phyloP scores from a whole-genome alignment of 92 coral and sea anemone genomes.

The Zoanthus sociatus region DNA sequence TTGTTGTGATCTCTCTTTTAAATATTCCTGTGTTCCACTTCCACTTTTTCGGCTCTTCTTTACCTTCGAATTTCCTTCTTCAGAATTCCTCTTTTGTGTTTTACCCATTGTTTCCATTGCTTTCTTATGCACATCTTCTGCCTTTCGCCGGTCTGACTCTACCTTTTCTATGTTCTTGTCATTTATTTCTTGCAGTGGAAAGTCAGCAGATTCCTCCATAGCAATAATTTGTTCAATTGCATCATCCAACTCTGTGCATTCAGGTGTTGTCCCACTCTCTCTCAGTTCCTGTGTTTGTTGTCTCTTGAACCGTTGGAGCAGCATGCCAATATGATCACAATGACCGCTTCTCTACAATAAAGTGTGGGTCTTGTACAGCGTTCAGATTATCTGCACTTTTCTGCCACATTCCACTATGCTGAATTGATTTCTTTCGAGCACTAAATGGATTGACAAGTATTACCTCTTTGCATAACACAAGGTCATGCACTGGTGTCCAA shows the following conservation, averaged over 20 bases:
- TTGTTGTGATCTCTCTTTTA: slow-evolving; percentile 15
- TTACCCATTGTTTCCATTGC: slow-evolving; percentile 36
- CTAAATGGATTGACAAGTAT: slow-evolving; percentile 50
- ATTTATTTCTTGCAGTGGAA: slow-evolving; percentile 47
- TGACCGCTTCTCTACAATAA: slow-evolving; percentile 54
- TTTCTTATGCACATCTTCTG: slow-evolving; percentile 47
- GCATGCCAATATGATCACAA: slow-evolving; percentile 47
- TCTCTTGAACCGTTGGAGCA: slow-evolving; percentile 56
- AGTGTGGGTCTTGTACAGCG: slow-evolving; percentile 16
- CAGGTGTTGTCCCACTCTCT: slow-evolving; percentile 56
- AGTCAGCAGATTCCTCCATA: slow-evolving; percentile 58
- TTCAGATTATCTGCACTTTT: slow-evolving; percentile 52
- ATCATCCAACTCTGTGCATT: slow-evolving; percentile 51
- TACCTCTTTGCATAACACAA: slow-evolving; percentile 45
- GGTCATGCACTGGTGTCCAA: slow-evolving; percentile 55
- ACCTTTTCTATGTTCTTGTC: slow-evolving; percentile 54
- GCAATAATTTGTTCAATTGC: slow-evolving; percentile 63
- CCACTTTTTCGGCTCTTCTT: slow-evolving; percentile 18
- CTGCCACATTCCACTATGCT: slow-evolving; percentile 59
- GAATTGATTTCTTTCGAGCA: slow-evolving; percentile 52
- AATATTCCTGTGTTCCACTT: slow-evolving; percentile 15
- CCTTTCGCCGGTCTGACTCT: slow-evolving; percentile 50
- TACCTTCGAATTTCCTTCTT: slow-evolving; percentile 1
- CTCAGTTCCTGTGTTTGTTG: slow-evolving; percentile 44
- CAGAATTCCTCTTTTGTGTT: slow-evolving; percentile 19